Percentiles rank a stretch among this genome's conserved stretches.
Evolutionary conservation across 2,797 vertebrate genomes (phyloP).

Genomic region (Antrozous pallidus): DNA sequence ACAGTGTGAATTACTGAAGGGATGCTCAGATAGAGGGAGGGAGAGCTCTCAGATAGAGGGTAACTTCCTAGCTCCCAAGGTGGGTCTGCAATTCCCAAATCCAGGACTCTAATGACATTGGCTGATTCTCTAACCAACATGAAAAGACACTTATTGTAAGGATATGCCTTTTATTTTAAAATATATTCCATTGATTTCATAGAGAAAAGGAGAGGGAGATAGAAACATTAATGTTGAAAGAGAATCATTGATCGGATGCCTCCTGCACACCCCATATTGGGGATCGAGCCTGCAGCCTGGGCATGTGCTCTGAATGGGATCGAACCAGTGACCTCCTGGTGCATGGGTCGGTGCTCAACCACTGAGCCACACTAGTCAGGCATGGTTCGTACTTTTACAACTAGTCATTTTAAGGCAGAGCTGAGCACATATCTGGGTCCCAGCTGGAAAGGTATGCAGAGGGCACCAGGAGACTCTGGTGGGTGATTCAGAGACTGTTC

Average conservation of each 20-base stretch:
- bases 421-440: neutral
- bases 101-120: neutral
- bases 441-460: neutral
- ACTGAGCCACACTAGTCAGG: too few relatives aligned
- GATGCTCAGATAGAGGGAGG: too few relatives aligned
- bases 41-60: fast-evolving
- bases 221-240: too few relatives aligned
- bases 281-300: too few relatives aligned
- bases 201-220: too few relatives aligned
- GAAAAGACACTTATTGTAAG: neutral
- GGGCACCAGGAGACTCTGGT: neutral
- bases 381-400: neutral
- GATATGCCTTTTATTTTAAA: neutral
- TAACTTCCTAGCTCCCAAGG: neutral
- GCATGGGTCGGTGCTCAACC: too few relatives aligned
- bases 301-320: too few relatives aligned
- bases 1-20: neutral
- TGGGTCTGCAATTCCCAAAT: neutral
- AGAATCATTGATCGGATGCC: too few relatives aligned
- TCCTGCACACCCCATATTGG: too few relatives aligned
- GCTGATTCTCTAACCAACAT: neutral
- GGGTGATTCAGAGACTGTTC: neutral
- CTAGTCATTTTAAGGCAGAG: neutral
- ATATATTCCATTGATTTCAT: too few relatives aligned
- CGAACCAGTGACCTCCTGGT: too few relatives aligned